phyloP scores from a whole-genome alignment of 2,888 invertebrate species.

The Plebejus argus region DNA sequence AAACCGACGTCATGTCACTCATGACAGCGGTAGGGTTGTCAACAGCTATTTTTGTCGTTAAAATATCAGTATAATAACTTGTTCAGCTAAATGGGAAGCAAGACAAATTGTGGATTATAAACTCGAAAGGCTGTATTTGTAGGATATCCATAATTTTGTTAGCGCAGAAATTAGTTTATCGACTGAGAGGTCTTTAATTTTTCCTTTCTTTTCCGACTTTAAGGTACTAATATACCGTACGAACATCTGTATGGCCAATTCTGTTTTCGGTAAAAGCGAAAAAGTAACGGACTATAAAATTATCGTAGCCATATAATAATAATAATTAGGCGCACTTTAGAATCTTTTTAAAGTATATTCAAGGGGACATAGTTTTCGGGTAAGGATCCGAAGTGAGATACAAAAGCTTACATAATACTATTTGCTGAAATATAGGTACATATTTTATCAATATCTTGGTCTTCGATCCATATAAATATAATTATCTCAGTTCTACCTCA shows the following conservation, averaged over 20 bases:
- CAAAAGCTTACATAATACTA: not conserved
- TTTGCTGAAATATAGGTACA: not conserved
- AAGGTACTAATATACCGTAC: no score
- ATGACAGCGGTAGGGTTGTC: constrained; percentile 45
- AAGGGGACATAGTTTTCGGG: no score
- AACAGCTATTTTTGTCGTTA: constrained; percentile 5
- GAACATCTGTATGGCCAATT: no score
- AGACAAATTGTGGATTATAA: not conserved
- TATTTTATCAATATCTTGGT: no score
- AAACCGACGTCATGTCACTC: constrained; percentile 69
- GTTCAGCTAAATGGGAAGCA: constrained; percentile 33
- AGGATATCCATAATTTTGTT: not conserved
- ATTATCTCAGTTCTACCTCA: constrained; percentile 34
- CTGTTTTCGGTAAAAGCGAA: no score
- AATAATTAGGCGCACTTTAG: no score
- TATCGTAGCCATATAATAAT: no score
- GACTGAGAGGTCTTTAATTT: no score
- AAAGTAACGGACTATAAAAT: no score
- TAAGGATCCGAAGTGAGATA: not conserved
- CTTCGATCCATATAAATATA: not conserved
- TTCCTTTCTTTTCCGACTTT: no score
- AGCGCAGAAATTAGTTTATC: not conserved
- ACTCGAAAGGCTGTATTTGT: not conserved
- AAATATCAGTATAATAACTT: constrained; percentile 4
- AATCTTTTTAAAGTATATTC: no score